Evolutionary conservation across 2,797 vertebrate genomes (phyloP), one percentile per base, ranked within the genome.

Genomic region (Spondyliosoma cantharus): DNA sequence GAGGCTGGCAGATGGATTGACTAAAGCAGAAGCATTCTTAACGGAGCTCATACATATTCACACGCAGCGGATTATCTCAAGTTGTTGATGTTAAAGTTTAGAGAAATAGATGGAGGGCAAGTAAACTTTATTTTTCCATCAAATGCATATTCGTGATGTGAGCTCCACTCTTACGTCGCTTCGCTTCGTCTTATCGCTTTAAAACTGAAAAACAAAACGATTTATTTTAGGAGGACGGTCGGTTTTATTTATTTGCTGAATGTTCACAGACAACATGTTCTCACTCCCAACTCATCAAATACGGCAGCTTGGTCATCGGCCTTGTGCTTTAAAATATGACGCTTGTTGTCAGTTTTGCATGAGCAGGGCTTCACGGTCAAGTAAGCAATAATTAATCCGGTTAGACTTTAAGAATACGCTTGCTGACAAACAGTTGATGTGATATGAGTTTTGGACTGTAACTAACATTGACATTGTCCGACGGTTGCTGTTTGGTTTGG

Each of bases 41-140:
- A 73, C 59, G 49, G 52, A 71, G 16, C 7, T 17, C 15, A 70
- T 77, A 54, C 71, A 87, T 86, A 83, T 87, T 86, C 37, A 86
- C 63, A 45, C 1, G 1, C 57, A 49, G 12, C 3, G 0, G 67
- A 85, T 86, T 75, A 83, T 71, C 59, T 76, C 20, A n/a, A 76
- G 54, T 52, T 78, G 60, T 56, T 82, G 56, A 22, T 84, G 58
- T 60, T 71, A 3, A 78, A 54, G n/a, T 75, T 75, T 17, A 29
- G 22, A 77, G 52, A 27, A 67, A 67, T 3, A 66, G 46, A 78
- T 32, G 27, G 43, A 77, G 22, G 45, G 57, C 24, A 59, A 11
- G 29, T 43, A 1, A 22, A 53, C 62, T 49, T 62, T 16, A 22
- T 46, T 15, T 42, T 20, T 59, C 37, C 9, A 70, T 66, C 19